phyloP scores from a whole-genome alignment of 2,797 vertebrate species.

The Oryzias dopingdopingensis region DNA sequence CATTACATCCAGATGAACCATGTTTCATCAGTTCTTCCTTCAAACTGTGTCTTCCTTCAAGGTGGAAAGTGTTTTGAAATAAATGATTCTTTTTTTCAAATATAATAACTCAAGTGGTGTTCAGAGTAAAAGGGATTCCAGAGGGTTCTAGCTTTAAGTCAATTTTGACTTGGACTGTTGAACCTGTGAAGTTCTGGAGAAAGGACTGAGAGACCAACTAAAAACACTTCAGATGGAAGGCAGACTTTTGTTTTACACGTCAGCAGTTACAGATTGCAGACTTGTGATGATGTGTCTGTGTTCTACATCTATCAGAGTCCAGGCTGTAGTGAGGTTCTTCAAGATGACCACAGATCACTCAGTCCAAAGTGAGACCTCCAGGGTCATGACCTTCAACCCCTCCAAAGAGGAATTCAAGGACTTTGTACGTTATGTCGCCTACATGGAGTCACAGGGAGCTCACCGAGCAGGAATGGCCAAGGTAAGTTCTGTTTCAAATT shows the following conservation, averaged over 20 bases:
- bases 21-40: too few species aligned
- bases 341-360: conserved; percentile 87
- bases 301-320: conserved; percentile 18
- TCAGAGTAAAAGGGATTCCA: too few species aligned
- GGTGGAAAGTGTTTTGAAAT: too few species aligned
- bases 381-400: conserved; percentile 92
- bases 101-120: too few species aligned
- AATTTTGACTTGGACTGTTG: too few species aligned
- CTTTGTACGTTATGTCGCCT: conserved; percentile 90
- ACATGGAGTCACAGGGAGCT: conserved; percentile 93
- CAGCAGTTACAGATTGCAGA: neutral
- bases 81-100: too few species aligned
- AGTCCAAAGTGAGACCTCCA: conserved; percentile 76
- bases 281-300: conserved; percentile 13
- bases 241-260: neutral
- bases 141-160: too few species aligned
- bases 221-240: neutral
- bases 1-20: too few species aligned
- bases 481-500: conserved; percentile 63
- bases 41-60: too few species aligned
- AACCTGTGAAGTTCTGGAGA: too few species aligned
- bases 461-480: conserved; percentile 92
- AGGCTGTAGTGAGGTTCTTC: conserved; percentile 9
- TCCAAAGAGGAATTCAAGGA: conserved; percentile 91
- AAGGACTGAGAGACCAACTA: neutral